Conservation (phyloP, 2,797 vertebrate species). For the Enteromius treurensis region DNA sequence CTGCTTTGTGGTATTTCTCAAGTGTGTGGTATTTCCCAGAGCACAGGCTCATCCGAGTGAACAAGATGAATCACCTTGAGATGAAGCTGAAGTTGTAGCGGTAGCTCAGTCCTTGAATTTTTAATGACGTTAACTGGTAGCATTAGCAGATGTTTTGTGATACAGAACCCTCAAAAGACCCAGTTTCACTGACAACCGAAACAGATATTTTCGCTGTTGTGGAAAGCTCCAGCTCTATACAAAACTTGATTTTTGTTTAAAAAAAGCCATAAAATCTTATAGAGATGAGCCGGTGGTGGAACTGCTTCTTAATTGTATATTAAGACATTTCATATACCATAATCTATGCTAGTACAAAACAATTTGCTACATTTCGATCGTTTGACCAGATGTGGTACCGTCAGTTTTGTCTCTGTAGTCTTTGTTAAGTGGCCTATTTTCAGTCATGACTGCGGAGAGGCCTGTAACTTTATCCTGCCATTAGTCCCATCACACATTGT, state of each 20-base stretch:
- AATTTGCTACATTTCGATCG: background rate
- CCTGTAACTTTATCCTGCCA: slow-evolving; percentile 53
- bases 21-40: slow-evolving; percentile 47
- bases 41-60: background rate
- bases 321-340: background rate
- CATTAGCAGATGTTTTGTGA: background rate
- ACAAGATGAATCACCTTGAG: slow-evolving; percentile 11
- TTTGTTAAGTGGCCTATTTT: slow-evolving; percentile 43
- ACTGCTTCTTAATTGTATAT: background rate
- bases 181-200: background rate
- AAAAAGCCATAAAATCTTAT: background rate
- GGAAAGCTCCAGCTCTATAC: background rate
- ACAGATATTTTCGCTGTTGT: background rate
- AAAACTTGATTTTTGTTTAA: background rate
- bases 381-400: background rate
- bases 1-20: slow-evolving; percentile 47
- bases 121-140: background rate
- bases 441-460: slow-evolving; percentile 5
- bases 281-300: background rate
- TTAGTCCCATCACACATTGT: slow-evolving; percentile 52
- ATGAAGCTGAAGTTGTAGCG: background rate
- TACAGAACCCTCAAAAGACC: background rate
- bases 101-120: background rate
- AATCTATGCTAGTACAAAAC: background rate
- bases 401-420: background rate